Base-by-base conservation (phyloP, 2,888 invertebrate genomes). In the Melanophora roralis region DNA sequence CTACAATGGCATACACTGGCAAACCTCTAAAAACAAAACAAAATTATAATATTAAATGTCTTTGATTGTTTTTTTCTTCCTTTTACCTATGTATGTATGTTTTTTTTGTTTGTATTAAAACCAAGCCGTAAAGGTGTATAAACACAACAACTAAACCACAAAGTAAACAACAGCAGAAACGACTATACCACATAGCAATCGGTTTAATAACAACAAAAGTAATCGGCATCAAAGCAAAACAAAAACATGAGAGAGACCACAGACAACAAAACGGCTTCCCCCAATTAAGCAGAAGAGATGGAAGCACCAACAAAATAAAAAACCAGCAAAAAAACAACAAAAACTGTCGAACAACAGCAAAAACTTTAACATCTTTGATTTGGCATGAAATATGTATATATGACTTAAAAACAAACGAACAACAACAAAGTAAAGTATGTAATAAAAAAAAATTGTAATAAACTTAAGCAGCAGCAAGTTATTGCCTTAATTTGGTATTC, bases 211-310 rank as follows among this genome's bases (percentile, higher is more conserved):
- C n/a, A 55, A 47, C 14, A 69, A 47, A 19, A 59, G 19, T 9
- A 38, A 47, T 27, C 27, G 27, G 6, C 27, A 64, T 34, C 6
- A 32, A 45, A 9, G 12, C 16, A 11, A 45, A 16, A 45, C 12
- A 6, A 14, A 51, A 23, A 43, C 27, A 23, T 7, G 57, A 38
- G 49, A 68, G 32, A 73, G 51, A 74, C 73, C 72, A 65, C 75
- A 81, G 73, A 78, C 72, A 75, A 68, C 62, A 62, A 76, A 75
- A 75, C 78, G 78, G 78, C 75, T 78, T 78, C 75, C 78, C 78
- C 75, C 81, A 81, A 81, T 74, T 80, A 76, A 80, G 76, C 23
- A 23, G 40, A 69, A 69, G 43, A 7, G 55, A 34, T 21, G 69
- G 51, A 23, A 49, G 27, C n/a, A 19, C 16, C 16, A 53, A 55